Conservation (phyloP, 2,888 invertebrate species). For the Corbicula japonica region DNA sequence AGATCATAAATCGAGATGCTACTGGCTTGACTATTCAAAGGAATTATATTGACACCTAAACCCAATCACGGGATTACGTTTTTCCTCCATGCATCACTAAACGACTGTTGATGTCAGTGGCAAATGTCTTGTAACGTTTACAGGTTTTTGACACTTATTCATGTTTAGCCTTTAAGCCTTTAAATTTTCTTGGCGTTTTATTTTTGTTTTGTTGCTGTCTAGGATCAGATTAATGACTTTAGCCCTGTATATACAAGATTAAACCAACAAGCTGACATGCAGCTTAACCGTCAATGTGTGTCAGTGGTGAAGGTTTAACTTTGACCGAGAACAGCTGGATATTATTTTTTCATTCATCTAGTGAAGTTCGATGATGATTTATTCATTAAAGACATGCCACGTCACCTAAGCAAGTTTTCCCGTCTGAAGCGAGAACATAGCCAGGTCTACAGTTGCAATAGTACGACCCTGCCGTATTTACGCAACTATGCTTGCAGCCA, state of each 20-base stretch:
- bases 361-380: neutral
- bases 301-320: neutral
- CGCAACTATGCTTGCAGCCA: neutral
- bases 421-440: neutral
- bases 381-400: neutral
- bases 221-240: no score
- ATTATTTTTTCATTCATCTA: neutral
- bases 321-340: neutral
- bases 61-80: no score
- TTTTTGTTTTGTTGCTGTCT: no score
- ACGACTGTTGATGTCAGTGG: no score
- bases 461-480: conserved; percentile 1
- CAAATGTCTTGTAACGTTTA: no score
- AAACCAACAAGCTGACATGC: neutral
- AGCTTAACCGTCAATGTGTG: neutral
- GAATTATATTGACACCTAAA: no score
- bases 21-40: no score
- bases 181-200: no score
- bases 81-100: no score
- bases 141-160: no score
- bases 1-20: no score
- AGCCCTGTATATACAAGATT: neutral
- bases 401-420: neutral
- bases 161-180: no score
- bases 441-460: neutral